Evolutionary conservation across 1,140 invertebrate species (phyloP).

Genomic region (Nephila pilipes): DNA sequence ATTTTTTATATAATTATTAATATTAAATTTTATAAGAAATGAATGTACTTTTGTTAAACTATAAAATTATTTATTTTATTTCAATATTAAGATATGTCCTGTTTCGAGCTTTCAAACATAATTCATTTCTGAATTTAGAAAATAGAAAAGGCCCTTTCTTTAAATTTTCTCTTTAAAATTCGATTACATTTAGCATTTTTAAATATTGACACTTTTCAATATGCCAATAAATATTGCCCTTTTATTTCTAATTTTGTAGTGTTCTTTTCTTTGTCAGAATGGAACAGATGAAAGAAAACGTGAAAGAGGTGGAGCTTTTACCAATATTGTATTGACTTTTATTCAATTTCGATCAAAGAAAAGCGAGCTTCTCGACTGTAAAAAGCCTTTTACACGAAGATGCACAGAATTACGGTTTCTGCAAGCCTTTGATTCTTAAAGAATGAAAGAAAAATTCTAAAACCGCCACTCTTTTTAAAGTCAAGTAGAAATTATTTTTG

Average conservation of each 20-base stretch:
- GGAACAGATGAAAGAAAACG: neutral
- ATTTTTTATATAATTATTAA: too few relatives aligned
- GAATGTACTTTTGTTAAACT: too few relatives aligned
- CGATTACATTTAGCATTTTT: neutral
- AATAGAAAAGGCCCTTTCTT: too few relatives aligned
- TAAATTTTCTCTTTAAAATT: neutral
- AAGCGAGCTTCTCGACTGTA: neutral
- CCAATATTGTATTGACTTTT: slow-evolving; percentile 15
- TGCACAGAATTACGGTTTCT: neutral
- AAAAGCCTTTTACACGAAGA: neutral
- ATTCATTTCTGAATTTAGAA: too few relatives aligned
- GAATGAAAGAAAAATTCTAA: slow-evolving; percentile 19
- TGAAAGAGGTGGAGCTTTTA: neutral
- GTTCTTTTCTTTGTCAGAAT: neutral
- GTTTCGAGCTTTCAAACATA: too few relatives aligned
- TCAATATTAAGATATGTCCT: too few relatives aligned
- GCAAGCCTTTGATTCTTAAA: neutral
- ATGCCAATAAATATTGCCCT: neutral
- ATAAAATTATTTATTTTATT: too few relatives aligned
- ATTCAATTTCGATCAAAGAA: neutral
- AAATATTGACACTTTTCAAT: neutral
- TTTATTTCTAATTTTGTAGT: neutral
- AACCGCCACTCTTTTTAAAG: neutral
- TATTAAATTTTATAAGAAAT: too few relatives aligned
- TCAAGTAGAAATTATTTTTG: neutral